Conservation (phyloP, 1,140 invertebrate genomes). For the Musca vetustissima region DNA sequence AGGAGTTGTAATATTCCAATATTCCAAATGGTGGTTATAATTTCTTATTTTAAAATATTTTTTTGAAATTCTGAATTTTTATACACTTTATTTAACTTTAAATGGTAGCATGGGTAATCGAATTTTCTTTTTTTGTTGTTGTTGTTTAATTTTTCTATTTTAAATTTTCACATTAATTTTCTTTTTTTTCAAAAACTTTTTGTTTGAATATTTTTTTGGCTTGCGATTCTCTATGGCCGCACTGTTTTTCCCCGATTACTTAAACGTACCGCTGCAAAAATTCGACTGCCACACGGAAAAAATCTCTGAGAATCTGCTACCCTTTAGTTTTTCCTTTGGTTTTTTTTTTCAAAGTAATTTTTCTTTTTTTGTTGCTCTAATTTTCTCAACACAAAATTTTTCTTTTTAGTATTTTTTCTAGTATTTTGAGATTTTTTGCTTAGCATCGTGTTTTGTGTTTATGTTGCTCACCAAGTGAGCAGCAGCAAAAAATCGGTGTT, state of each 20-base stretch:
- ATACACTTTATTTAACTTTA: not conserved
- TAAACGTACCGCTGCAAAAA: slow-evolving; percentile 14
- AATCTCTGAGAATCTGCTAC: not conserved
- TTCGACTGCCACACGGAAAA: slow-evolving; percentile 18
- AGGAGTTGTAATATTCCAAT: too few relatives aligned
- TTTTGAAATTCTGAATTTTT: not conserved
- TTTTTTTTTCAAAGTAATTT: not conserved
- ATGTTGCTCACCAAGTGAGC: too few relatives aligned
- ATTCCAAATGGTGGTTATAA: not conserved
- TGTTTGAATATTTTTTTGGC: not conserved
- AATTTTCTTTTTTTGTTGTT: not conserved
- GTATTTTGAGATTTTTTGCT: too few relatives aligned
- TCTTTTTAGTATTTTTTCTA: too few relatives aligned
- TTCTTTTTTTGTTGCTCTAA: not conserved
- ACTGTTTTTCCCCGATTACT: not conserved
- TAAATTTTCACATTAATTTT: not conserved
- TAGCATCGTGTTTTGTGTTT: too few relatives aligned
- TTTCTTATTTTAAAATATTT: slow-evolving; percentile 1
- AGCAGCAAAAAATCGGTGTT: slow-evolving; percentile 4
- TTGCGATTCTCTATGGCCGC: not conserved
- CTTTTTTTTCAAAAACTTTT: not conserved
- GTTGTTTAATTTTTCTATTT: not conserved
- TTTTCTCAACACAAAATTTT: not conserved
- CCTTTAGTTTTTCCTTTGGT: not conserved
- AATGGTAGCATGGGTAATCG: not conserved